Evolutionary conservation across 2,113 vertebrate genomes (phyloP).

Genomic region (Pluvianellus socialis): DNA sequence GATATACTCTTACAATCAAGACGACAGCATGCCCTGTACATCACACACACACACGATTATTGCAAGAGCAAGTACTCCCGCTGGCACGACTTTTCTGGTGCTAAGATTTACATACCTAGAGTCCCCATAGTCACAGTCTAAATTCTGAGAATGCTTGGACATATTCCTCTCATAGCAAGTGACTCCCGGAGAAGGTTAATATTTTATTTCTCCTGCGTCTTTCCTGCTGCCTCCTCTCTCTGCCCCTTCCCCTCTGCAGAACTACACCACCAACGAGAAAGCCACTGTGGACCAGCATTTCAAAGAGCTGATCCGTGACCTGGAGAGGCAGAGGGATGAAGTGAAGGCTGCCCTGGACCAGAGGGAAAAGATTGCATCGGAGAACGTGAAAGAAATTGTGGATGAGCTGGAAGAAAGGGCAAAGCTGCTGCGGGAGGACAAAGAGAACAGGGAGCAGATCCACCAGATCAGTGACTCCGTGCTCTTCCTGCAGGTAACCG

Average conservation of each 20-base stretch:
- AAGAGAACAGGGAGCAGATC: constrained; percentile 80
- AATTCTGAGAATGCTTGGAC: not conserved
- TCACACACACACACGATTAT: not conserved
- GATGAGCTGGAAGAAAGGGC: constrained; percentile 78
- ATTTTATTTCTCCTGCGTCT: not conserved
- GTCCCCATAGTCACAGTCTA: not conserved
- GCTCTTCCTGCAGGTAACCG: constrained; percentile 78
- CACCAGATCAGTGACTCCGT: constrained; percentile 81
- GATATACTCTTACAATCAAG: not conserved
- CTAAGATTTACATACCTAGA: not conserved
- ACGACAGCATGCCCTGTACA: not conserved
- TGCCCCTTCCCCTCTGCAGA: constrained; percentile 40
- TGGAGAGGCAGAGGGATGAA: constrained; percentile 82
- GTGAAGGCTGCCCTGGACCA: constrained; percentile 78
- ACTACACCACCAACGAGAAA: constrained; percentile 81
- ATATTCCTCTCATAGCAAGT: not conserved
- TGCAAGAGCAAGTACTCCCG: not conserved
- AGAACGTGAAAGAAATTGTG: constrained; percentile 77
- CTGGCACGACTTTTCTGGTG: not conserved
- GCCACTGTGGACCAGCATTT: constrained; percentile 81
- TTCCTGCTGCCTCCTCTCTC: not conserved
- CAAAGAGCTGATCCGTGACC: constrained; percentile 77
- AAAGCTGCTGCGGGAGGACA: constrained; percentile 77
- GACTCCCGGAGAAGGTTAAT: not conserved
- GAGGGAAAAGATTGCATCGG: constrained; percentile 75